A percentile compares a stretch with the other conserved stretches of the same genome.
Conservation (phyloP, 2,888 invertebrate species). For the Sesamia inferens region DNA sequence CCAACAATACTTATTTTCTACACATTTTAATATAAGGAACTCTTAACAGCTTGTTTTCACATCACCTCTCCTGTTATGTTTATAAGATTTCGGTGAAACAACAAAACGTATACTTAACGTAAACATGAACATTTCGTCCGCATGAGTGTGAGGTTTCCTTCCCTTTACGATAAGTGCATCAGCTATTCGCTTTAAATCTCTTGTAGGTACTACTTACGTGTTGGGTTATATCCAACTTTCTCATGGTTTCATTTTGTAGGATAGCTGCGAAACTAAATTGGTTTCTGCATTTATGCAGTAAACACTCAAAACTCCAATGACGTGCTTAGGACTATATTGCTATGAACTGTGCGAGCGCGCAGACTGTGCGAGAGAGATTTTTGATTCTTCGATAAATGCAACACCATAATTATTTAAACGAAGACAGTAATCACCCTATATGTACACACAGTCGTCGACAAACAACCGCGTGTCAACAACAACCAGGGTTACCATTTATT, state of each 20-base stretch:
- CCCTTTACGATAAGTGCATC: slow-evolving; percentile 51
- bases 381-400: background rate
- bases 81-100: slow-evolving; percentile 16
- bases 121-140: slow-evolving; percentile 22
- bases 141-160: slow-evolving; percentile 7
- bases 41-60: slow-evolving; percentile 4
- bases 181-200: slow-evolving; percentile 35
- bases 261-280: background rate
- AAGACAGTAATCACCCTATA: background rate
- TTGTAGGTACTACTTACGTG: slow-evolving; percentile 16
- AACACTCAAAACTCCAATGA: too few relatives aligned
- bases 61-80: slow-evolving; percentile 13
- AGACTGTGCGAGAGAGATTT: too few relatives aligned
- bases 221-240: background rate
- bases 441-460: background rate
- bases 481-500: slow-evolving; percentile 37
- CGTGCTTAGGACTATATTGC: too few relatives aligned
- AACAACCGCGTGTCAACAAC: slow-evolving; percentile 23
- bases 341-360: too few relatives aligned
- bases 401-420: background rate
- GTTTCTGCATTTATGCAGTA: background rate
- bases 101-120: slow-evolving; percentile 31
- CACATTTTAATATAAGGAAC: background rate
- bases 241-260: background rate
- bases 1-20: background rate